A percentile compares a stretch with the other conserved stretches of the same genome.
Conservation (phyloP, 2,888 invertebrate genomes). For the Eudemis profundana region DNA sequence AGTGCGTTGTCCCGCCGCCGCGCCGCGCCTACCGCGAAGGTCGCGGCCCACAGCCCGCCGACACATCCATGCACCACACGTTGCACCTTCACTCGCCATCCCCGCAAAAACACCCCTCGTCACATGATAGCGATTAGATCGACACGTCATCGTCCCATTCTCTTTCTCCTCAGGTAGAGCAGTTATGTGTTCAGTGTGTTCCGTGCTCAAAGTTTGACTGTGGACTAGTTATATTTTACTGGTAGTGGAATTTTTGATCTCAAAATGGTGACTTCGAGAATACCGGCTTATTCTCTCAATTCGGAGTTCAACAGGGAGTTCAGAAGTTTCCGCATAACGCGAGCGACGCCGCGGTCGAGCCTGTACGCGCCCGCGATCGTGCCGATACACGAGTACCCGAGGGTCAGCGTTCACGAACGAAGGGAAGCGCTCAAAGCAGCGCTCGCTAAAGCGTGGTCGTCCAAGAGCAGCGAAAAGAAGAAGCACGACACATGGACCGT, state of each 20-base stretch:
- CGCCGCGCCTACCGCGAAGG: conserved; percentile 79
- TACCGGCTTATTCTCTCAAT: conserved; percentile 87
- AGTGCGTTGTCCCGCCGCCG: conserved; percentile 80
- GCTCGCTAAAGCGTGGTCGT: conserved; percentile 81
- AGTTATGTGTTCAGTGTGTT: conserved; percentile 83
- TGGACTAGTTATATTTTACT: conserved; percentile 65
- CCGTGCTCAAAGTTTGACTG: conserved; percentile 73
- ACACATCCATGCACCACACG: conserved; percentile 58
- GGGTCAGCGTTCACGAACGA: conserved; percentile 84
- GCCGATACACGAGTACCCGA: conserved; percentile 86
- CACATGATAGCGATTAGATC: conserved; percentile 53
- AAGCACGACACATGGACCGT: conserved; percentile 81
- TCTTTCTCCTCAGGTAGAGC: conserved; percentile 71
- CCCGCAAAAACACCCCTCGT: conserved; percentile 44
- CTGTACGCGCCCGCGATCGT: conserved; percentile 83
- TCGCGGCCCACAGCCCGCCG: conserved; percentile 72
- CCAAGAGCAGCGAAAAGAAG: conserved; percentile 75
- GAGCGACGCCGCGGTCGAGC: conserved; percentile 81
- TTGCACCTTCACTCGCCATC: conserved; percentile 46
- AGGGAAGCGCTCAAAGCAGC: conserved; percentile 82
- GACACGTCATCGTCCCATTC: conserved; percentile 60
- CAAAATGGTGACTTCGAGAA: conserved; percentile 87
- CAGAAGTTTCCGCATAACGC: conserved; percentile 84
- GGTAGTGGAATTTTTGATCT: conserved; percentile 80
- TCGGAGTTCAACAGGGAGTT: conserved; percentile 87